Conservation (phyloP, 2,888 invertebrate species). For the Orthosia gracilis region DNA sequence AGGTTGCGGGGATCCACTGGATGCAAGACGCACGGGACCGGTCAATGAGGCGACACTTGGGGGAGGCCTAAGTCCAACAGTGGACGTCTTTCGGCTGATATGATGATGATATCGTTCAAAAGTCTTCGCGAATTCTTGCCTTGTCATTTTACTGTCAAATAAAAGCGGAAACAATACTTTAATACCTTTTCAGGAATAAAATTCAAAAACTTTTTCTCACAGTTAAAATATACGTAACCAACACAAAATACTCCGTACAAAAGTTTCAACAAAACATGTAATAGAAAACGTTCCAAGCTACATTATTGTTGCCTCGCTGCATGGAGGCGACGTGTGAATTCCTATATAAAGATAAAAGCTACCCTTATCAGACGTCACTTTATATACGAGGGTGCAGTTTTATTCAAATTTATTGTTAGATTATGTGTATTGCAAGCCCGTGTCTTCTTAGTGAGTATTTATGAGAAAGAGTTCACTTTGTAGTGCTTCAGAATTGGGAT, state of each 20-base stretch:
- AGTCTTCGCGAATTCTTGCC: too few species aligned
- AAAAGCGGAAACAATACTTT: background rate
- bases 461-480: background rate
- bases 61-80: too few species aligned
- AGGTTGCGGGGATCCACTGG: too few species aligned
- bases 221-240: background rate
- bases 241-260: background rate
- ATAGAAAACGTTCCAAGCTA: conserved; percentile 13
- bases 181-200: background rate
- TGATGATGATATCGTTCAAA: too few species aligned
- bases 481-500: too few species aligned
- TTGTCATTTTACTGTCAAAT: background rate
- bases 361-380: conserved; percentile 45
- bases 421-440: conserved; percentile 28
- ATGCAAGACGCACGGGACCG: too few species aligned
- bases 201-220: background rate
- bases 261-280: conserved; percentile 6
- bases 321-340: conserved; percentile 48
- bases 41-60: too few species aligned
- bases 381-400: conserved; percentile 34
- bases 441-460: background rate
- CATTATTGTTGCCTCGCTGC: conserved; percentile 2
- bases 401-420: conserved; percentile 38
- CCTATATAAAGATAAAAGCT: conserved; percentile 40
- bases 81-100: too few species aligned